Evolutionary conservation across 2,797 vertebrate genomes (phyloP).

Genomic region (Schizopygopsis pylzovi): DNA sequence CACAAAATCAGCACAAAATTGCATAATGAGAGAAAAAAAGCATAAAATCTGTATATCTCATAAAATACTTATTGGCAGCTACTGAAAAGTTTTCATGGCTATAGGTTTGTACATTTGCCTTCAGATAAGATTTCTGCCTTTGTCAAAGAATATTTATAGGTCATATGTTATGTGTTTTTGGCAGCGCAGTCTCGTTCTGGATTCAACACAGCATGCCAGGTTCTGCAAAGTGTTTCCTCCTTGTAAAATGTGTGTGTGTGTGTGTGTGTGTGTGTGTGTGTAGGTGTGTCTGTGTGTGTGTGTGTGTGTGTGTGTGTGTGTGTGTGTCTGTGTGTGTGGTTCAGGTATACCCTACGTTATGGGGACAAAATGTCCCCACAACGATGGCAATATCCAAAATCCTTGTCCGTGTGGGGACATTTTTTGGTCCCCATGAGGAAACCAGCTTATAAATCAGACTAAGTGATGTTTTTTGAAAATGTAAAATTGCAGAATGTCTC

Average conservation of each 20-base stretch:
- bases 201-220: slow-evolving; percentile 43
- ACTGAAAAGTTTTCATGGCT: background rate
- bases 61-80: background rate
- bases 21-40: background rate
- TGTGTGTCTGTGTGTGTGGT: slow-evolving; percentile 35
- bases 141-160: background rate
- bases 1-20: background rate
- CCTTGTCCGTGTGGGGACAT: too few species aligned
- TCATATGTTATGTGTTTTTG: slow-evolving; percentile 22
- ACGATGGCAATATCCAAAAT: too few species aligned
- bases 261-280: slow-evolving; percentile 26
- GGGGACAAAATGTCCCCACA: too few species aligned
- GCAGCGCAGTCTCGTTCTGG: slow-evolving; percentile 2
- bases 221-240: slow-evolving; percentile 26
- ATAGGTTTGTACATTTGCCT: background rate
- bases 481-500: too few species aligned
- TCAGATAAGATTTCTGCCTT: background rate
- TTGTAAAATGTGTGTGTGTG: slow-evolving; percentile 9
- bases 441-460: too few species aligned
- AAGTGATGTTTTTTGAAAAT: too few species aligned
- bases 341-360: too few species aligned
- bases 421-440: too few species aligned
- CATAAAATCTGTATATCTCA: background rate
- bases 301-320: slow-evolving; percentile 43
- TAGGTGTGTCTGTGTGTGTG: slow-evolving; percentile 45